Base-by-base conservation (phyloP, 2,888 invertebrate species). In the Drosophila ochracea region DNA sequence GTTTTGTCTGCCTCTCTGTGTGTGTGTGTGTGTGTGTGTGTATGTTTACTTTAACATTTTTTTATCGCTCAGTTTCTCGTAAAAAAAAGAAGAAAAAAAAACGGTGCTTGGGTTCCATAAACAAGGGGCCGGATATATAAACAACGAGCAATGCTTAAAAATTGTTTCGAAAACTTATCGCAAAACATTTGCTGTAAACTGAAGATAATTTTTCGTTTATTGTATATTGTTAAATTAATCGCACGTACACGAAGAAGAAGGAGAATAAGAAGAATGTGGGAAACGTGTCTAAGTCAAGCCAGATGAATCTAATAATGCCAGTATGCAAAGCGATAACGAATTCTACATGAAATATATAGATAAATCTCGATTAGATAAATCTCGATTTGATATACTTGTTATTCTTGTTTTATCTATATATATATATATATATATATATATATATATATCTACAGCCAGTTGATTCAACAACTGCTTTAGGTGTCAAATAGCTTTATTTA, bases 111-210 rank as follows among this genome's bases (percentile, higher is more conserved):
- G 37, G 62, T 25, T n/a, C 53, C 57, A 62, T 52, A 68, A 68
- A 76, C 39, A 68, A 55, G 65, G 60, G 55, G 41, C 78, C 78
- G 78, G 78, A 78, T 78, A 70, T 77, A 58, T 47, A 47, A 47
- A 47, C 47, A 47, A 59, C 60, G 64, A 67, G 53, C 30, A 62
- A 33, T 21, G 60, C 69, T 73, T 61, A 13, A 31, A 67, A 64
- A 69, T 69, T 61, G 52, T 54, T 61, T 43, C n/a, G 57, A 62
- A 70, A 62, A 66, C 59, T 73, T 73, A 73, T 73, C 58, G 58
- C 58, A 37, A 28, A 52, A 52, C 28, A 30, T 30, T 19, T 61
- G n/a, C 57, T 47, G 2, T 33, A n/a, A 62, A 67, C 39, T 50
- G 31, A 33, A 55, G 68, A 55, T 50, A 10, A 19, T 50, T 50